Base-by-base conservation (phyloP, 2,797 vertebrate species). In the Buceros bicornis region DNA sequence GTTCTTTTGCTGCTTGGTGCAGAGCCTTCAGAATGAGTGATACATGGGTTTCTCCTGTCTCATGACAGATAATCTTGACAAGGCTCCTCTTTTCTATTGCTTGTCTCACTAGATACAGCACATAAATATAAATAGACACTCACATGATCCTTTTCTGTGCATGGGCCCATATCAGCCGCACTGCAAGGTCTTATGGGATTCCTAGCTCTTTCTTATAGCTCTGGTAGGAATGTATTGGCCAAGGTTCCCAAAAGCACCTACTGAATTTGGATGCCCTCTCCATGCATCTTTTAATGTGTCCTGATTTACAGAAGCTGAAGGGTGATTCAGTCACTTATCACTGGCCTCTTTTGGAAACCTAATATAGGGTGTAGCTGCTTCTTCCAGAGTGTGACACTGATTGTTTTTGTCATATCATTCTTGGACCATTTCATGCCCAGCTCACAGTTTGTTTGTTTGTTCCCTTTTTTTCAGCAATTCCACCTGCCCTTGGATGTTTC, bases 21-120 rank as follows among this genome's bases (percentile, higher is more conserved):
- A 86, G 91, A 95, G 96, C 94, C 96, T 98, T 98, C 96, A 97
- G 94, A 69, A 96, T 94, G 95, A 98, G 91, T 97, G 97, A 98
- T 98, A 95, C 97, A 97, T 89, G 92, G 92, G 73, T 81, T 97
- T 94, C 93, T 96, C 74, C 79, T 93, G 53, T 93, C 93, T 95
- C 82, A 50, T 93, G 90, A 77, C 80, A 95, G 93, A 96, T 95
- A 93, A 96, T 97, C 94, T 96, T 96, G 96, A 97, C 96, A 96
- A 97, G 91, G 40, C 62, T 96, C 35, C 77, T 33, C 58, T 86
- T 95, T 94, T 94, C 96, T 96, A 89, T 95, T 96, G 84, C 96
- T 80, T 84, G 73, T 97, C 94, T 97, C 87, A 51, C 73, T 87
- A 91, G 89, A 72, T 82, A 76, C 35, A 86, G 69, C 65, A 83